phyloP scores from a whole-genome alignment of 1,140 invertebrate genomes.

The Ptiloglossa arizonensis region DNA sequence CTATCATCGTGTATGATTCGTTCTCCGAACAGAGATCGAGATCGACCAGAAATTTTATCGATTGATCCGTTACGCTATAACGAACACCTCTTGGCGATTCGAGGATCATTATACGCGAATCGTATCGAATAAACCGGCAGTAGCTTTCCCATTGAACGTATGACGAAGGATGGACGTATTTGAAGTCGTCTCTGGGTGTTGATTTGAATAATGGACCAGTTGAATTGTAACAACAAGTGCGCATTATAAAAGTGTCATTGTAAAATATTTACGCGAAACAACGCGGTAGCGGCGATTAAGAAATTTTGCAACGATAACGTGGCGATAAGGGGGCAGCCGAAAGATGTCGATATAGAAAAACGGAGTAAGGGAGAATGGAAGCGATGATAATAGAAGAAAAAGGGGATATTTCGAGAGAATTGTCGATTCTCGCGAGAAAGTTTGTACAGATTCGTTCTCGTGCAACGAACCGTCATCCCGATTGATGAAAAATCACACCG shows the following conservation, averaged over 20 bases:
- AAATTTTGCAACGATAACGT: slow-evolving; percentile 20
- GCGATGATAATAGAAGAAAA: slow-evolving; percentile 4
- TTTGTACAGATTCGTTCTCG: slow-evolving; percentile 33
- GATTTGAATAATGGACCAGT: slow-evolving; percentile 50
- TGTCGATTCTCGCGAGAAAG: too few relatives aligned
- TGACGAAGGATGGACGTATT: background rate
- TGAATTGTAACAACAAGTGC: slow-evolving; percentile 40
- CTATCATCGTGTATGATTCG: background rate
- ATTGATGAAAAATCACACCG: slow-evolving; percentile 23
- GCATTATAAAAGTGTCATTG: slow-evolving; percentile 30
- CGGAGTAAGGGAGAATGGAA: background rate
- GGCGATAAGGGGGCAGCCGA: slow-evolving; percentile 34
- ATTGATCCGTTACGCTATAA: too few relatives aligned
- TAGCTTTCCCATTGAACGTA: too few relatives aligned
- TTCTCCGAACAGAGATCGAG: background rate
- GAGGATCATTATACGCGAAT: too few relatives aligned
- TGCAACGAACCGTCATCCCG: slow-evolving; percentile 5
- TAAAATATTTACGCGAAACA: slow-evolving; percentile 59
- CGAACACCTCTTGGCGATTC: too few relatives aligned
- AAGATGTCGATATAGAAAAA: slow-evolving; percentile 20
- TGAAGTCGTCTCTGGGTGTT: slow-evolving; percentile 5
- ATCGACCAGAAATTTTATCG: too few relatives aligned
- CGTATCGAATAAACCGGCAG: too few relatives aligned
- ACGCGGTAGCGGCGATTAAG: slow-evolving; percentile 30
- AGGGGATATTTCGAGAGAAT: background rate